Percentiles rank a stretch among this genome's conserved stretches.
Conservation (phyloP, 2,888 invertebrate species). For the Watsonalla cultraria region DNA sequence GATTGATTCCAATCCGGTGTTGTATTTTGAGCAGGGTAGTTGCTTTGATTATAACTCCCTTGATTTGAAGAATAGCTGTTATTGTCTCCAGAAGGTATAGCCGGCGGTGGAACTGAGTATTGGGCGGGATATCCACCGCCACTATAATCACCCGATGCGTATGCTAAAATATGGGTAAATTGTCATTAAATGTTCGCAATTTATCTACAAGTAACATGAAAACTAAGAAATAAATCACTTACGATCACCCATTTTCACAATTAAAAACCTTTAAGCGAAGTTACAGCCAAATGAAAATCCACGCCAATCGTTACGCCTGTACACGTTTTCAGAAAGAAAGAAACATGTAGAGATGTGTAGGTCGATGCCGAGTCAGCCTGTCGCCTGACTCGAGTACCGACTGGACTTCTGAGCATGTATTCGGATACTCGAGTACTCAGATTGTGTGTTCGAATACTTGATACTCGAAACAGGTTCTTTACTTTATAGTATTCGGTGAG, state of each 20-base stretch:
- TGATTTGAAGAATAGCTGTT: constrained; percentile 47
- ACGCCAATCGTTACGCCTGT: neutral
- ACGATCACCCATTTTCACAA: constrained; percentile 38
- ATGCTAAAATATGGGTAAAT: constrained; percentile 30
- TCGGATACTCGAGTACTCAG: no score
- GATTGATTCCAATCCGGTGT: constrained; percentile 59
- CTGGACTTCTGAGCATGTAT: no score
- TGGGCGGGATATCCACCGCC: constrained; percentile 61
- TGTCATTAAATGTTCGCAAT: constrained; percentile 6
- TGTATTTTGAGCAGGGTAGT: constrained; percentile 46
- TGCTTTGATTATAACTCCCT: constrained; percentile 52
- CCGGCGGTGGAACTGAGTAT: constrained; percentile 69
- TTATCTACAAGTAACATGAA: neutral
- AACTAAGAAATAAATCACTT: constrained; percentile 19
- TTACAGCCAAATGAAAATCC: constrained; percentile 7
- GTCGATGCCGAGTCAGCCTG: no score
- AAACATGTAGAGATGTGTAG: no score
- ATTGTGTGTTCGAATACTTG: no score
- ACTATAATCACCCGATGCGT: constrained; percentile 61
- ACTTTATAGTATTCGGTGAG: no score
- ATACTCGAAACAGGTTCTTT: no score
- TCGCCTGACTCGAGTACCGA: no score
- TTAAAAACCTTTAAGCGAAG: constrained; percentile 23
- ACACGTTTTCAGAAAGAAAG: neutral
- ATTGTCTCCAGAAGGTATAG: constrained; percentile 59